phyloP scores from a whole-genome alignment of 2,888 invertebrate genomes.

The Bombyx huttoni region DNA sequence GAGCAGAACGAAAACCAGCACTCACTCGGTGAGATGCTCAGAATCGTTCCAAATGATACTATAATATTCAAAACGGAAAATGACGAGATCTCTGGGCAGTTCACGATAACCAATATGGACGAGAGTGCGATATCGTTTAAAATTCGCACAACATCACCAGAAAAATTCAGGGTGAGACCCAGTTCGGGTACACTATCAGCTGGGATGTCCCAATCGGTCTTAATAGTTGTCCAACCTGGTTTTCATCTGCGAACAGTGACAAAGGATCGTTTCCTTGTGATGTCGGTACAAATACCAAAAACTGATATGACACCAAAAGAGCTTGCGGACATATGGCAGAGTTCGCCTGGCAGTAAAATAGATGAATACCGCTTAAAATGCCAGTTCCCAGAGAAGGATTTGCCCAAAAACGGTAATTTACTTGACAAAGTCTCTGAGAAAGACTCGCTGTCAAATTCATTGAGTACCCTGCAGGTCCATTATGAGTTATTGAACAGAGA shows the following conservation, averaged over 20 bases:
- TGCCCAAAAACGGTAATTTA: conserved; percentile 39
- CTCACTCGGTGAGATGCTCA: conserved; percentile 71
- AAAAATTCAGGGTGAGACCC: conserved; percentile 94
- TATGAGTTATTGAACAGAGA: conserved; percentile 38
- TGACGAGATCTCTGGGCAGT: conserved; percentile 77
- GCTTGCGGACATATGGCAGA: conserved; percentile 82
- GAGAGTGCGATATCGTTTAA: conserved; percentile 67
- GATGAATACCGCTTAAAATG: conserved; percentile 83
- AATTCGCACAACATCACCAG: conserved; percentile 96
- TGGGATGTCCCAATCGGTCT: conserved; percentile 75
- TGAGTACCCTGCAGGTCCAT: conserved; percentile 43
- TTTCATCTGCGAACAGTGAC: conserved; percentile 77
- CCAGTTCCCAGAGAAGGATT: conserved; percentile 63
- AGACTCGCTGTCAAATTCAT: conserved; percentile 82
- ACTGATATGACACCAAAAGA: conserved; percentile 73
- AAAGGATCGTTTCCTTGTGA: conserved; percentile 90
- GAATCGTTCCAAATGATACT: conserved; percentile 77
- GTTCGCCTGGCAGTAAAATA: conserved; percentile 70
- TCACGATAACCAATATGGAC: conserved; percentile 80
- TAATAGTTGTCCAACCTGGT: conserved; percentile 82
- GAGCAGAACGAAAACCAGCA: conserved; percentile 48
- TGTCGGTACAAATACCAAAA: conserved; percentile 81
- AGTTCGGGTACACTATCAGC: conserved; percentile 83
- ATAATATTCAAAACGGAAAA: conserved; percentile 79
- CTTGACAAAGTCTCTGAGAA: conserved; percentile 70